Percentiles rank a stretch among this genome's conserved stretches.
These are phyloP conservation scores for Corythornis vintsioides DNA, from an alignment of 2,113 vertebrate genomes.

Conservation along the genomic window DNA sequence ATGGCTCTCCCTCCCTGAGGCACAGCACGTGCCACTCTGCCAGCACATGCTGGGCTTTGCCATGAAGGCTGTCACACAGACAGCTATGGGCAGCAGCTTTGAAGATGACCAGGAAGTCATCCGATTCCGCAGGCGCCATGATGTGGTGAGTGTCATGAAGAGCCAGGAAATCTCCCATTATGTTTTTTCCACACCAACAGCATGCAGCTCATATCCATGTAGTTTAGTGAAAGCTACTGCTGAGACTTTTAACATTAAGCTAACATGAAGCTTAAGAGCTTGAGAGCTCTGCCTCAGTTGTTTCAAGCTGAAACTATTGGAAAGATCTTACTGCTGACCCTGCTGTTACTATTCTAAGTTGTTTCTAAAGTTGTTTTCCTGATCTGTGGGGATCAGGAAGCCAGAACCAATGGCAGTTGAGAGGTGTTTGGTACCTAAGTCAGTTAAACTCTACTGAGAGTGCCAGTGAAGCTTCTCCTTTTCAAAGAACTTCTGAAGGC, in stretches of 20 bases:
- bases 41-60: slow-evolving; percentile 93
- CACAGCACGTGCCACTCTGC: slow-evolving; percentile 90
- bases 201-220: background rate
- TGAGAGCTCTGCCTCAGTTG: background rate
- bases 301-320: background rate
- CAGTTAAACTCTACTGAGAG: background rate
- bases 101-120: slow-evolving; percentile 86
- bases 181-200: background rate
- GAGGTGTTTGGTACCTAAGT: background rate
- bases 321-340: background rate
- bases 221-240: background rate
- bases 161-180: background rate
- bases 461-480: background rate
- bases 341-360: background rate
- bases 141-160: slow-evolving; percentile 79
- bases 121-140: slow-evolving; percentile 90
- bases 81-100: slow-evolving; percentile 89
- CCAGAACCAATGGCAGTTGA: background rate
- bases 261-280: background rate
- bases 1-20: slow-evolving; percentile 87
- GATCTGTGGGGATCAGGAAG: background rate
- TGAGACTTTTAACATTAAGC: background rate
- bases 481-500: background rate
- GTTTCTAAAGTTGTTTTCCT: background rate
- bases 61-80: slow-evolving; percentile 91